Evolutionary conservation across 2,888 invertebrate species (phyloP).

Genomic region (Netelia fuscicornis): DNA sequence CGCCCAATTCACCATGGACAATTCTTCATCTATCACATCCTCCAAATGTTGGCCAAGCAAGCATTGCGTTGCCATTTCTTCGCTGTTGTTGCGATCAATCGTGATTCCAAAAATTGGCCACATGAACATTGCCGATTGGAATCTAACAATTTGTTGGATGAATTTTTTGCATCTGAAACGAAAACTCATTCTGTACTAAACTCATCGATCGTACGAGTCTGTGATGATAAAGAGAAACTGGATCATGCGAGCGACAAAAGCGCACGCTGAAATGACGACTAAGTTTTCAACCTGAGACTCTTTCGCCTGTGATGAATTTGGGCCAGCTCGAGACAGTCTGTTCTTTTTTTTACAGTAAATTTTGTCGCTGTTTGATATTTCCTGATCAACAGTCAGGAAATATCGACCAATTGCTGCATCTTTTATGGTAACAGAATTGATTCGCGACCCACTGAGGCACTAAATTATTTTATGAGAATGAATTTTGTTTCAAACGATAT

Average conservation of each 20-base stretch:
- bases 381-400: conserved; percentile 12
- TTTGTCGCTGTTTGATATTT: conserved; percentile 31
- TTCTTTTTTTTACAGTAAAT: conserved; percentile 51
- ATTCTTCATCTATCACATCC: conserved; percentile 78
- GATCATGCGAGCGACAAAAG: conserved; percentile 65
- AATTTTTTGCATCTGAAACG: conserved; percentile 80
- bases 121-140: conserved; percentile 80
- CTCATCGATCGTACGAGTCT: conserved; percentile 72
- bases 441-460: conserved; percentile 83
- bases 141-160: conserved; percentile 78
- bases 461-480: background rate
- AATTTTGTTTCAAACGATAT: background rate
- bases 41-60: conserved; percentile 81
- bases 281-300: conserved; percentile 85
- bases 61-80: conserved; percentile 77
- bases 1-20: conserved; percentile 78
- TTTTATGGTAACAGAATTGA: conserved; percentile 65
- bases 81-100: conserved; percentile 76
- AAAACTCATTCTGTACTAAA: conserved; percentile 14
- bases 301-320: conserved; percentile 80
- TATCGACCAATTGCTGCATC: conserved; percentile 38
- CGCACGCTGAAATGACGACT: conserved; percentile 75
- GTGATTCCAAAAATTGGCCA: conserved; percentile 79
- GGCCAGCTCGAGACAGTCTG: conserved; percentile 80
- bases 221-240: conserved; percentile 78